Percentiles rank a stretch among this genome's conserved stretches.
Conservation (phyloP, 2,113 vertebrate species). For the Leucoraja erinaceus region DNA sequence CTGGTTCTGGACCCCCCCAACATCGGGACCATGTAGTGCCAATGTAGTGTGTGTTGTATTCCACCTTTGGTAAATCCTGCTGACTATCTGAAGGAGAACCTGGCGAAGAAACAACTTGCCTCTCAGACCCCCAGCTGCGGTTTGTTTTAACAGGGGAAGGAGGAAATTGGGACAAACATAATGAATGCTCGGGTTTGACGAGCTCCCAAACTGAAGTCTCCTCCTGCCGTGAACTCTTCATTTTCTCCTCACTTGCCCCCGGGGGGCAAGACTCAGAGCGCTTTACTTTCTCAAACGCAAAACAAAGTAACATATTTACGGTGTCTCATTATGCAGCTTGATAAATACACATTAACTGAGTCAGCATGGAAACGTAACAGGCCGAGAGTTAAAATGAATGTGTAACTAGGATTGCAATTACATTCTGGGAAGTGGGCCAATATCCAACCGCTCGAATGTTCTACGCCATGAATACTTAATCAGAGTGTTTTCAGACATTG, state of each 20-base stretch:
- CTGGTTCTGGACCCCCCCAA: too few relatives aligned
- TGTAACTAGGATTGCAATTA: conserved; percentile 32
- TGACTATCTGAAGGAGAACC: not conserved
- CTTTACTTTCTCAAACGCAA: not conserved
- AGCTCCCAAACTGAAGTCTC: not conserved
- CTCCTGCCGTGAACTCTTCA: not conserved
- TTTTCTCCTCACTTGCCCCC: not conserved
- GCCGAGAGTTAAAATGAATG: conserved; percentile 31
- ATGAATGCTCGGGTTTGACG: not conserved
- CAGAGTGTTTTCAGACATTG: conserved; percentile 1
- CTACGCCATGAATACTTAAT: conserved; percentile 32
- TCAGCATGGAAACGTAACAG: not conserved
- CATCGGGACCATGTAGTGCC: too few relatives aligned
- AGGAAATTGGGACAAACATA: not conserved
- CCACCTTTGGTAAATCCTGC: too few relatives aligned
- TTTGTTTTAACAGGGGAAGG: not conserved
- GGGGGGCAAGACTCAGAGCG: not conserved
- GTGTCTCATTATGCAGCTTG: conserved; percentile 11
- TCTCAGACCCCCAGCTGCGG: not conserved
- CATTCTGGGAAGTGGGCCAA: conserved; percentile 29
- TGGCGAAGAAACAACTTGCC: not conserved
- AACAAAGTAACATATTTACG: conserved; percentile 20
- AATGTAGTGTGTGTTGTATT: too few relatives aligned
- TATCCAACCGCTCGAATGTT: not conserved
- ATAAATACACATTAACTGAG: conserved; percentile 37